Base-by-base conservation (phyloP, 92 coral and sea anemone species). In the Paramuricea clavata region DNA sequence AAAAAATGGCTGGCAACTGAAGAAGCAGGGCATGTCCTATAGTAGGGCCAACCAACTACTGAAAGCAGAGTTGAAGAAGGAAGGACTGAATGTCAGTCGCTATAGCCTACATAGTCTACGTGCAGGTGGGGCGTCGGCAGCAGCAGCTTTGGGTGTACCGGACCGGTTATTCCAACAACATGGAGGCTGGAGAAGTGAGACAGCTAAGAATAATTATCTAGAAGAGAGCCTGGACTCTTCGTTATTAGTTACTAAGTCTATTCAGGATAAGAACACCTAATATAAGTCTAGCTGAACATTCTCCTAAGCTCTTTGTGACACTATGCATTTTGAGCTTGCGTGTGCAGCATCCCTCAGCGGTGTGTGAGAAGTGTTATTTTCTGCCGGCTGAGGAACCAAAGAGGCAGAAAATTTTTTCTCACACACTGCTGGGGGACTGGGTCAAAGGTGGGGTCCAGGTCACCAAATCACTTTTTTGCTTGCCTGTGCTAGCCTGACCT, bases 101-200 rank as follows among this genome's bases (percentile, higher is more conserved):
- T 81, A 68, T 49, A 84, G 90, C 49, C 26, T 87, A 36, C 87
- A 87, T 32, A 87, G 90, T 74, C 59, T 72, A n/a, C 72, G 81
- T 50, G 49, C 90, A 42, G 89, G 85, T 47, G 85, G 80, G 35
- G 85, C 89, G 19, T 75, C 85, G 11, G 85, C 65, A 31, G 89
- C 69, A 43, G 83, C 83, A 16, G 89, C 85, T 21, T 30, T 80
- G 21, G 86, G 86, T 31, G 90, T 87, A 25, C 86, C 86, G 2
- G 90, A 87, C 71, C 70, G 86, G 25, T 83, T 87, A 39, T 80
- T 70, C 25, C 87, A 87, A 73, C 61, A 60, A 56, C 90, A 81
- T 39, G 90, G 87, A 12, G 87, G 82, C 31, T 71, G 87, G 87
- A 25, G 87, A 32, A 87, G 87, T 50, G 82, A 70, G 59, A 87